phyloP scores from a whole-genome alignment of 2,113 vertebrate species.

The Plectropomus leopardus region DNA sequence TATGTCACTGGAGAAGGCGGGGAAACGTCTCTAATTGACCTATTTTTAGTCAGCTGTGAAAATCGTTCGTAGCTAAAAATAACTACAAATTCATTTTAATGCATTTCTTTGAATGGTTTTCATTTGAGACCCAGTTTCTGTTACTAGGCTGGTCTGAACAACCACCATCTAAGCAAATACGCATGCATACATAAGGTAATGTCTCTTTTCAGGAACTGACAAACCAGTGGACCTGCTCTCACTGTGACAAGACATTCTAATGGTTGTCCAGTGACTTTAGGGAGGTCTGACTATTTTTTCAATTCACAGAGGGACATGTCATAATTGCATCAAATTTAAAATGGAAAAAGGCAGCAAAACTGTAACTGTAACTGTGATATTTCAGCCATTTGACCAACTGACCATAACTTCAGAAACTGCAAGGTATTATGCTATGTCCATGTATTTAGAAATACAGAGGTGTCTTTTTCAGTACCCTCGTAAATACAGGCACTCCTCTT shows the following conservation, averaged over 20 bases:
- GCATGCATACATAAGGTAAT: no score
- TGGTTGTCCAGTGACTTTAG: background rate
- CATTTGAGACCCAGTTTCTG: background rate
- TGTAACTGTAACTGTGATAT: background rate
- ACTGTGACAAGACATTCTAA: background rate
- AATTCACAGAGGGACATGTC: background rate
- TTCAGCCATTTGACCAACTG: background rate
- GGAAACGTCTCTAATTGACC: conserved; percentile 64
- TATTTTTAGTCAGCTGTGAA: conserved; percentile 77
- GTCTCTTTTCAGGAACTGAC: background rate
- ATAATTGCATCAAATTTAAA: background rate
- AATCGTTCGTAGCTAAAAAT: conserved; percentile 74
- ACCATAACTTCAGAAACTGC: background rate
- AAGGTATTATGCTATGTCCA: no score
- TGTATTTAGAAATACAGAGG: no score
- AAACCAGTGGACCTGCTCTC: background rate
- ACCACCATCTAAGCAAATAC: background rate
- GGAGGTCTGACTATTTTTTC: background rate
- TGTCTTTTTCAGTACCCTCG: no score
- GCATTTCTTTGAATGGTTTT: conserved; percentile 7
- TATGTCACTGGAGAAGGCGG: conserved; percentile 13
- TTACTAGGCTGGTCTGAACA: background rate
- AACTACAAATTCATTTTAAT: conserved; percentile 30
- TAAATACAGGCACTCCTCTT: no score
- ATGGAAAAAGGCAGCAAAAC: background rate